Conservation (phyloP, 2,113 vertebrate genomes). For the Pollimyrus isidori region DNA sequence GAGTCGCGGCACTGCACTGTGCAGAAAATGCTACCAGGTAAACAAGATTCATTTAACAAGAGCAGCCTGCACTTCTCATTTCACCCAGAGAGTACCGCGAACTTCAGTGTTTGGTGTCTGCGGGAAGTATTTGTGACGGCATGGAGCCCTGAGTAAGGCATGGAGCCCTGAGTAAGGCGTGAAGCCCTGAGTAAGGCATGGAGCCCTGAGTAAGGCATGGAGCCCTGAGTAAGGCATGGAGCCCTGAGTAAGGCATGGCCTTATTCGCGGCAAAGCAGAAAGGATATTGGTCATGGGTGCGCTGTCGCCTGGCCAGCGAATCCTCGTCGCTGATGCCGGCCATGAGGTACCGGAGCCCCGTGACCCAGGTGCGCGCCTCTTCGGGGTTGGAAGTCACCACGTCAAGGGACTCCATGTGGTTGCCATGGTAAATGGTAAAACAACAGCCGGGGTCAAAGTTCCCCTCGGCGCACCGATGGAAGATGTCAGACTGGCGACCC, state of each 20-base stretch:
- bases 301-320: constrained; percentile 83
- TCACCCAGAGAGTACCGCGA: background rate
- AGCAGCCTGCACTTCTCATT: background rate
- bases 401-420: constrained; percentile 91
- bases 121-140: background rate
- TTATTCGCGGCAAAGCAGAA: background rate
- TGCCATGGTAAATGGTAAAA: constrained; percentile 93
- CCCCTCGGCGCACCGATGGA: constrained; percentile 83
- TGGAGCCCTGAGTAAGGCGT: too few relatives aligned
- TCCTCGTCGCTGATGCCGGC: constrained; percentile 96
- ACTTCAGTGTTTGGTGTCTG: background rate
- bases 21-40: background rate
- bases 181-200: background rate
- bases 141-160: background rate
- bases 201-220: background rate
- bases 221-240: too few relatives aligned
- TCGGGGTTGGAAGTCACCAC: constrained; percentile 87
- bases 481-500: constrained; percentile 85
- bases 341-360: constrained; percentile 90
- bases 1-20: background rate
- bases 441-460: constrained; percentile 85
- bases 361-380: constrained; percentile 93
- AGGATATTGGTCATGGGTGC: constrained; percentile 97
- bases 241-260: background rate
- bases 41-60: background rate